phyloP scores from a whole-genome alignment of 37 sponge, comb jelly and placozoan species.

The Hexactinellida sp. region DNA sequence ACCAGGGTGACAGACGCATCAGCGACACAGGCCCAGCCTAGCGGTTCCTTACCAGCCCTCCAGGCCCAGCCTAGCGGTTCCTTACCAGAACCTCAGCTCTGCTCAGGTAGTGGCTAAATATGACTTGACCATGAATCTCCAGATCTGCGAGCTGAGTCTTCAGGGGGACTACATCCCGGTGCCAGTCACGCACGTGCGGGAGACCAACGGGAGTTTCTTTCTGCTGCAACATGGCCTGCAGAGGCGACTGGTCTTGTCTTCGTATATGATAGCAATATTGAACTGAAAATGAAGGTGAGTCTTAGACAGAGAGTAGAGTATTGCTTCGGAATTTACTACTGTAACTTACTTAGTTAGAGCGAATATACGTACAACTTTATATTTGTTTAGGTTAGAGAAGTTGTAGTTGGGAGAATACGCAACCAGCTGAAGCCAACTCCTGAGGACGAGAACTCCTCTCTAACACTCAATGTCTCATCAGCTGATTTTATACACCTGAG shows the following conservation, averaged over 20 bases:
- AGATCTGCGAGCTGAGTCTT: constrained; percentile 79
- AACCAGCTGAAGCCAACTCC: not conserved
- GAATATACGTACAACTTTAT: not conserved
- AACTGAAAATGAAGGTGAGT: constrained; percentile 51
- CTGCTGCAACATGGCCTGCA: constrained; percentile 75
- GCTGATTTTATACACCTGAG: not conserved
- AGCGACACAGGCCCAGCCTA: not conserved
- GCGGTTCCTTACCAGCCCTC: not conserved
- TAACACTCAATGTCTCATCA: not conserved
- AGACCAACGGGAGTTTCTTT: constrained; percentile 26
- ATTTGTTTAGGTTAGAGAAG: not conserved
- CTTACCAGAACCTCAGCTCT: constrained; percentile 29
- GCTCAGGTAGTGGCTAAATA: constrained; percentile 45
- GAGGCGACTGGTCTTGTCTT: constrained; percentile 65
- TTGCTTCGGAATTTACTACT: not conserved
- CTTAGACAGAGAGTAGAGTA: no score
- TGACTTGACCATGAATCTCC: constrained; percentile 54
- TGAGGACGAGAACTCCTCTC: not conserved
- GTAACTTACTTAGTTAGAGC: not conserved
- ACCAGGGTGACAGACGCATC: not conserved
- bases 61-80: constrained; percentile 24
- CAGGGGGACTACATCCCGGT: constrained; percentile 65
- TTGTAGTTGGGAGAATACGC: not conserved
- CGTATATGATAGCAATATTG: constrained; percentile 52
- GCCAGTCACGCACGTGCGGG: constrained; percentile 28